Conservation (phyloP, 2,113 vertebrate genomes). For the Aegypius monachus region DNA sequence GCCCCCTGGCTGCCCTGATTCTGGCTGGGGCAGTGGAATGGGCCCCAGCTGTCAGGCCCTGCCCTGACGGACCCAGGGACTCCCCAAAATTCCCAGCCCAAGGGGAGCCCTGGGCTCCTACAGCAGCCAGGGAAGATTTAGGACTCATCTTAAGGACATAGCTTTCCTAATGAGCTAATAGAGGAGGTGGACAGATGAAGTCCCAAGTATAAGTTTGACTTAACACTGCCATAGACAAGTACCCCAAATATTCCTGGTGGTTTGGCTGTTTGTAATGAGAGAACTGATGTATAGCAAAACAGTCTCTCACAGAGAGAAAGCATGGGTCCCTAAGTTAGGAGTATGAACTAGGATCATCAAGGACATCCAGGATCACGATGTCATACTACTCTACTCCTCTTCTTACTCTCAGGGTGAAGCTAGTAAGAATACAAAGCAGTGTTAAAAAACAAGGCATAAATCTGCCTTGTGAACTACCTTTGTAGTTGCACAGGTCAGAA, state of each 20-base stretch:
- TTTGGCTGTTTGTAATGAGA: background rate
- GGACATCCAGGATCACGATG: background rate
- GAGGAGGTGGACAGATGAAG: background rate
- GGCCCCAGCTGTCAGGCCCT: background rate
- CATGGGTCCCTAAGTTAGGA: background rate
- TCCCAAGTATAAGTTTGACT: background rate
- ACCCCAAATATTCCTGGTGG: background rate
- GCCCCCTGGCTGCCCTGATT: background rate
- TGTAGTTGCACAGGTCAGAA: background rate
- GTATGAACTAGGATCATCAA: background rate
- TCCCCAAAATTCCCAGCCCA: background rate
- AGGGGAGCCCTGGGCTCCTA: background rate
- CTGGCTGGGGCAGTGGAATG: background rate
- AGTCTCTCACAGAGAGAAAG: background rate
- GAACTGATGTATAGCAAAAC: background rate
- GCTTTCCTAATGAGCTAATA: background rate
- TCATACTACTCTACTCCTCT: background rate
- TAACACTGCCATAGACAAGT: background rate
- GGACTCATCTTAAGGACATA: background rate
- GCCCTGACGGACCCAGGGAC: background rate
- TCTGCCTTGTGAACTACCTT: background rate
- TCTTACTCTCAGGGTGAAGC: background rate
- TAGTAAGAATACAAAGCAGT: background rate
- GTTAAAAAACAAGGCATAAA: background rate
- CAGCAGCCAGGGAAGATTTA: background rate